Conservation (phyloP, 2,888 invertebrate species). For the Gymnoscelis rufifasciata region DNA sequence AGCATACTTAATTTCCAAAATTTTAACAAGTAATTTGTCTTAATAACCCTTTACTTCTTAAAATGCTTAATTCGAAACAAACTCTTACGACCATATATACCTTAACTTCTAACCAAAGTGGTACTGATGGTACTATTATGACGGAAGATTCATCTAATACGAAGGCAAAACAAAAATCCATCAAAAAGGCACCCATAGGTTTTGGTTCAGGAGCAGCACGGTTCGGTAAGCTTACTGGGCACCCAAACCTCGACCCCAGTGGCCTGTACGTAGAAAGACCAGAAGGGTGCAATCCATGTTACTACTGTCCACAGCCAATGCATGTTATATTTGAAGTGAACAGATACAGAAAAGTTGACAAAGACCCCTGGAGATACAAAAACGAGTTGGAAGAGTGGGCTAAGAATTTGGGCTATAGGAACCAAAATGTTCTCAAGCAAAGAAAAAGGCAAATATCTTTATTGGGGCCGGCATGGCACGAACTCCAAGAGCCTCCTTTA, state of each 20-base stretch:
- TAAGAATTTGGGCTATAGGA: slow-evolving; percentile 62
- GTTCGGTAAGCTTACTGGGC: slow-evolving; percentile 51
- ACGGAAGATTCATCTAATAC: slow-evolving; percentile 20
- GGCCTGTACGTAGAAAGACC: slow-evolving; percentile 46
- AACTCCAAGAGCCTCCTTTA: slow-evolving; percentile 29
- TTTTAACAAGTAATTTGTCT: too few relatives aligned
- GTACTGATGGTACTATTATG: too few relatives aligned
- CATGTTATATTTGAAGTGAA: slow-evolving; percentile 45
- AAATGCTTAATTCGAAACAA: too few relatives aligned
- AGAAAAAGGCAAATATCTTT: slow-evolving; percentile 46
- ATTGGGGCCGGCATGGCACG: slow-evolving; percentile 61
- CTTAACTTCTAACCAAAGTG: too few relatives aligned
- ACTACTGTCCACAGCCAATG: slow-evolving; percentile 49
- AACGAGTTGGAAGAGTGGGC: slow-evolving; percentile 64
- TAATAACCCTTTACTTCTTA: too few relatives aligned
- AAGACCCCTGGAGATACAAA: slow-evolving; percentile 63
- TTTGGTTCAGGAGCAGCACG: slow-evolving; percentile 46
- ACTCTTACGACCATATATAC: too few relatives aligned
- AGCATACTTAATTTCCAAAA: too few relatives aligned
- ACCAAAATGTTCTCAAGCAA: slow-evolving; percentile 48
- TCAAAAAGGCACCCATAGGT: slow-evolving; percentile 1
- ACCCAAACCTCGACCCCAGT: slow-evolving; percentile 55
- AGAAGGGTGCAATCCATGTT: slow-evolving; percentile 53
- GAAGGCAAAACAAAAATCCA: not conserved
- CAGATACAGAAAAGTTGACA: slow-evolving; percentile 35